A percentile compares a stretch with the other conserved stretches of the same genome.
These are phyloP conservation scores for Oligia fasciuncula DNA, from an alignment of 2,888 invertebrate species.

Conservation along the genomic window DNA sequence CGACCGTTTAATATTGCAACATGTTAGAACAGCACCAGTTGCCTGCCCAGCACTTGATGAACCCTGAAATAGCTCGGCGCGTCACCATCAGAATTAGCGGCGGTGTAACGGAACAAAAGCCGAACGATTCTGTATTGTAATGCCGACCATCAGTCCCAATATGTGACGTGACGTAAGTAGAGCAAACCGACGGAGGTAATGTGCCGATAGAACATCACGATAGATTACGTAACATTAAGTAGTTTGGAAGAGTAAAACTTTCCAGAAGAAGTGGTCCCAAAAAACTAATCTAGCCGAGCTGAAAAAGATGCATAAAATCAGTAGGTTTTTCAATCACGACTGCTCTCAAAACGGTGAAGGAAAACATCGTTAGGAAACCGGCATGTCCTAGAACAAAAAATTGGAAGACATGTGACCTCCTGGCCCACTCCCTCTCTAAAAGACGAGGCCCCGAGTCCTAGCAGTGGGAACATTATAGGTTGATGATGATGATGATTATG, in stretches of 20 bases:
- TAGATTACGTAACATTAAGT: background rate
- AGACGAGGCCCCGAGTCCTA: too few relatives aligned
- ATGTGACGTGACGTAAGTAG: slow-evolving; percentile 24
- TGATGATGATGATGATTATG: background rate
- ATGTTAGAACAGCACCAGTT: slow-evolving; percentile 24
- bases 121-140: slow-evolving; percentile 22
- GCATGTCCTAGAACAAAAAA: background rate
- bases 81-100: slow-evolving; percentile 57
- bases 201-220: background rate
- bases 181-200: background rate
- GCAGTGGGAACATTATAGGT: background rate
- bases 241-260: background rate
- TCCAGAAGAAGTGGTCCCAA: background rate
- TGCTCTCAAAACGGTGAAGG: too few relatives aligned
- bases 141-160: slow-evolving; percentile 31
- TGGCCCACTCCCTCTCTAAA: too few relatives aligned
- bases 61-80: slow-evolving; percentile 55
- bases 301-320: background rate
- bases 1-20: slow-evolving; percentile 36
- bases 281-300: background rate
- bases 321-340: background rate
- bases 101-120: slow-evolving; percentile 46
- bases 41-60: slow-evolving; percentile 35
- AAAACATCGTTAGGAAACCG: background rate
- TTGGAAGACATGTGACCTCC: background rate